Conservation (phyloP, 2,113 vertebrate genomes). For the Equus quagga region DNA sequence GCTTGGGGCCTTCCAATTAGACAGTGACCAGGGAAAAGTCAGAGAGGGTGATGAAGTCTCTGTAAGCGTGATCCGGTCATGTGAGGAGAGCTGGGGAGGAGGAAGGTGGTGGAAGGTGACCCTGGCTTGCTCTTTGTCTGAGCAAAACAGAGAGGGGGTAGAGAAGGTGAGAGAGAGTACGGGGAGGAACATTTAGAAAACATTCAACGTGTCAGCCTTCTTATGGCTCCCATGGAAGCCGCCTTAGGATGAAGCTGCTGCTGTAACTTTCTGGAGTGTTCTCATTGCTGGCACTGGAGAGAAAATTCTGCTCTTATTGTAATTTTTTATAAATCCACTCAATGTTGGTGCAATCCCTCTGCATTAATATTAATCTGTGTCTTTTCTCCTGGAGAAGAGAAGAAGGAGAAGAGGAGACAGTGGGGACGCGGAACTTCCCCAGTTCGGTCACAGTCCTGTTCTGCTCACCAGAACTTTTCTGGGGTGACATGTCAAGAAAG, state of each 20-base stretch:
- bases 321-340: not conserved
- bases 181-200: not conserved
- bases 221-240: not conserved
- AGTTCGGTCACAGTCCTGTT: not conserved
- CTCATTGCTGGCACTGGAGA: not conserved
- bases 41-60: not conserved
- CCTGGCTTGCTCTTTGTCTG: not conserved
- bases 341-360: not conserved
- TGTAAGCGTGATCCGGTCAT: not conserved
- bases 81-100: not conserved
- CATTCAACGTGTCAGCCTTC: not conserved
- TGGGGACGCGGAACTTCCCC: not conserved
- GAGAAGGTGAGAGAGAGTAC: not conserved
- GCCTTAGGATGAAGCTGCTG: not conserved
- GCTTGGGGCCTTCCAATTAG: not conserved
- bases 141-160: not conserved
- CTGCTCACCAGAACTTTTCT: not conserved
- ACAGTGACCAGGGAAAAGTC: not conserved
- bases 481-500: not conserved
- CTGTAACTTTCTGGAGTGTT: not conserved
- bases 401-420: not conserved
- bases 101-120: not conserved
- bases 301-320: not conserved
- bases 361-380: not conserved
- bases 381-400: not conserved